A percentile compares a stretch with the other conserved stretches of the same genome.
These are phyloP conservation scores for Seriola aureovittata DNA, from an alignment of 2,113 vertebrate genomes.

Conservation along the genomic window DNA sequence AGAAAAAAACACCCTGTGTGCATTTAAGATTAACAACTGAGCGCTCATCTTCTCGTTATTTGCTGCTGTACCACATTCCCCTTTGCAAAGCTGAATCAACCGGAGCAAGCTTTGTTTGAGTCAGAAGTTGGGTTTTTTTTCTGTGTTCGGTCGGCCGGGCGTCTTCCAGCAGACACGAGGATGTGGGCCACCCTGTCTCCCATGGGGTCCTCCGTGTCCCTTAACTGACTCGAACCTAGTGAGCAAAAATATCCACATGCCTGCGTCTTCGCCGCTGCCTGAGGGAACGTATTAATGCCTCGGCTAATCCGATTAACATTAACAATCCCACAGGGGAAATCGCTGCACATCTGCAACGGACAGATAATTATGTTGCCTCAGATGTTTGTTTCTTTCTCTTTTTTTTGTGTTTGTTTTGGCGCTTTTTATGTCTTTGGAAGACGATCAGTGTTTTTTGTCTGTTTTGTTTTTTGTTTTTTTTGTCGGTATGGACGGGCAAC, in stretches of 20 bases:
- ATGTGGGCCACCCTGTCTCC: slow-evolving; percentile 56
- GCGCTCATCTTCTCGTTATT: slow-evolving; percentile 24
- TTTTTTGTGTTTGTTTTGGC: slow-evolving; percentile 46
- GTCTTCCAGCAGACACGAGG: slow-evolving; percentile 27
- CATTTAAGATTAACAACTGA: slow-evolving; percentile 15
- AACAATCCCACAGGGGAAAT: slow-evolving; percentile 82
- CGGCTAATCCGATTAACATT: slow-evolving; percentile 85
- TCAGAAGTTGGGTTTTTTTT: slow-evolving; percentile 19
- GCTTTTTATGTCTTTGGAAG: slow-evolving; percentile 58
- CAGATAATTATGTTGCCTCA: slow-evolving; percentile 83
- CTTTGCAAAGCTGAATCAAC: slow-evolving; percentile 46
- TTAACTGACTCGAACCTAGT: slow-evolving; percentile 70
- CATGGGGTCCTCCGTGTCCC: slow-evolving; percentile 51
- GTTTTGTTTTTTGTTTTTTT: slow-evolving; percentile 1
- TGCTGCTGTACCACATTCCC: neutral
- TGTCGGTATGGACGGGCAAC: slow-evolving; percentile 15
- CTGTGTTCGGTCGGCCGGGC: slow-evolving; percentile 15
- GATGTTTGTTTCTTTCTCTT: slow-evolving; percentile 72
- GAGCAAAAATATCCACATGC: slow-evolving; percentile 75
- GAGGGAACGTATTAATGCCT: slow-evolving; percentile 81
- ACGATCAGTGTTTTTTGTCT: slow-evolving; percentile 3
- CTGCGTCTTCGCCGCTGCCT: slow-evolving; percentile 67
- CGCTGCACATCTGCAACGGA: slow-evolving; percentile 81
- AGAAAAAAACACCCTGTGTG: slow-evolving; percentile 1
- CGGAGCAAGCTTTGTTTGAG: slow-evolving; percentile 16